Evolutionary conservation across 1,140 invertebrate genomes (phyloP), one percentile per base, ranked within the genome.

Genomic region (Calliphora vicina): DNA sequence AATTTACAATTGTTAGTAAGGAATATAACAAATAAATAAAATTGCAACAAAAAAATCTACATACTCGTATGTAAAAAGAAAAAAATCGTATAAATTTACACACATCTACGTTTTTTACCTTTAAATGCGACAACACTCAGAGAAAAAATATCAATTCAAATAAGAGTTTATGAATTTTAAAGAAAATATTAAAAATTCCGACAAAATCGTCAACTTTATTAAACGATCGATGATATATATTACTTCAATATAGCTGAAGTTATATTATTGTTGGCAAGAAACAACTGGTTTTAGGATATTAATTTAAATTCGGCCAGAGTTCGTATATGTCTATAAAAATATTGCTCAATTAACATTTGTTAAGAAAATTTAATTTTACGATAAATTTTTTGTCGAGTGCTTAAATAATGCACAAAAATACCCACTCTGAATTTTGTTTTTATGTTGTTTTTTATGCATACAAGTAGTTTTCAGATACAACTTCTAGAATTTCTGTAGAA

Each of bases 391-490:
- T 23, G 0, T 23, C 17, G 29, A n/a, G n/a, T 61, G 25, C n/a
- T 35, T 2, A 35, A 35, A 10, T 10, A 35, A 6, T 35, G 50
- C 8, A n/a, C 2, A 67, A 12, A 67, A 67, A 23, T 67, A 67
- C 61, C 61, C 61, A 67, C n/a, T 67, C 23, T 67, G 13, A 17
- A 57, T 57, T 57, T 57, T 57, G n/a, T 57, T 57, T 57, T 57
- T 57, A 17, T 57, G 23, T 67, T 67, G 9, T 67, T 67, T 23
- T 25, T 45, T 72, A 13, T 20, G 25, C 67, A 74, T 72, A 71
- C 71, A 82, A 71, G 81, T 72, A 74, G 42, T 42, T 72, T 67
- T 71, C 23, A 76, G 35, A 29, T 35, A 23, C 71, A 67, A 67
- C n/a, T 23, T 23, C 6, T 67, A 67, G 57, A 67, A 67, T 67